Base-by-base conservation (phyloP, 1,140 invertebrate genomes). In the Pinna nobilis region DNA sequence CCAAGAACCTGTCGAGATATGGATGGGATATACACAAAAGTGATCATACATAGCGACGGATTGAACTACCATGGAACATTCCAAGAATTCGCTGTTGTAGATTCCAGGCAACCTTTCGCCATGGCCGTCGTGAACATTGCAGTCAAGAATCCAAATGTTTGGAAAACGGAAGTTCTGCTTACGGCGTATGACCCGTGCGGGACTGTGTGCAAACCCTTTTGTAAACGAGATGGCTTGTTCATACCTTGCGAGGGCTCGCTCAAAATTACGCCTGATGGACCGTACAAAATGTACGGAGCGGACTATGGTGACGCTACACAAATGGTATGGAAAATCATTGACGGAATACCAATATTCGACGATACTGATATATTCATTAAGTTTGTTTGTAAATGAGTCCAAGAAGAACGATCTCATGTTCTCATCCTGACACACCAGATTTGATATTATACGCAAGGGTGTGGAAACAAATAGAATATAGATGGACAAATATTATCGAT, bases 41-140 rank as follows among this genome's bases (percentile, higher is more conserved):
- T 75, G 23, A 68, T 63, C 39, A 61, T 75, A 15, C 73, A 75
- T 35, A 81, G 28, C 71, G 73, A 74, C 63, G 79, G 79, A 6
- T 30, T 81, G 13, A 84, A 84, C 61, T 86, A 86, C 59, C 73
- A 80, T 15, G 85, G 85, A n/a, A 59, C 69, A 6, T 85, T 81
- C 65, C 77, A 81, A 61, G 85, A 86, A 20, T 75, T 81, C 11
- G 74, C 80, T 32, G 74, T 83, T n/a, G 60, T 84, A 28, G 67
- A 75, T 33, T 57, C 73, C 9, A 74, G 81, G 18, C 70, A 78
- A 66, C 63, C 82, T 11, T 72, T 82, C 9, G 76, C 80, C 18
- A 76, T 80, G 32, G 53, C 73, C 0, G 76, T 80, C 15, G 67
- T 79, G 32, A 84, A 79, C 59, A 47, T 86, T 3, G 83, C 71